Percentiles rank a stretch among this genome's conserved stretches.
These are phyloP conservation scores for Eumaeus atala DNA, from an alignment of 1,140 invertebrate species.

Conservation along the genomic window DNA sequence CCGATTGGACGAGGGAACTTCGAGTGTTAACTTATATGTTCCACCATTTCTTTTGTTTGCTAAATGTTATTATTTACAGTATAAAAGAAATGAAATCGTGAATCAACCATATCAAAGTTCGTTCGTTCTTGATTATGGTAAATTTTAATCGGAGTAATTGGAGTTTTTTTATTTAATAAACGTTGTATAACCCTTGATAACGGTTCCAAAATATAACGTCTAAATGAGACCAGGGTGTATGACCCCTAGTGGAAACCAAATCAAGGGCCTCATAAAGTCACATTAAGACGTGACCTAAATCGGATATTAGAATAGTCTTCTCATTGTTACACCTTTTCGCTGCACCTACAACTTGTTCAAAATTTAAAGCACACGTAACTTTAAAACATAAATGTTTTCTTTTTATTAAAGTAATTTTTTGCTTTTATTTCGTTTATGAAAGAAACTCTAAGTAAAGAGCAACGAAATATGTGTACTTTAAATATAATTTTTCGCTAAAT, in stretches of 20 bases:
- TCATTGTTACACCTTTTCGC: conserved; percentile 44
- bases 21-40: conserved; percentile 31
- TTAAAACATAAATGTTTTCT: too few species aligned
- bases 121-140: conserved; percentile 14
- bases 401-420: too few species aligned
- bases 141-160: conserved; percentile 8
- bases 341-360: too few species aligned
- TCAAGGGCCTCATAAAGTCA: conserved; percentile 64
- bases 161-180: conserved; percentile 12
- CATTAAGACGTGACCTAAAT: conserved; percentile 53
- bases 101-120: conserved; percentile 12
- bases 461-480: neutral
- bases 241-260: conserved; percentile 71
- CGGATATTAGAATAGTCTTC: conserved; percentile 12
- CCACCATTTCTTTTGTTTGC: conserved; percentile 8
- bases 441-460: too few species aligned
- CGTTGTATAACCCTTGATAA: conserved; percentile 49
- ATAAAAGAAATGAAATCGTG: conserved; percentile 6
- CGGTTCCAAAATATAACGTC: conserved; percentile 49
- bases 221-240: conserved; percentile 54
- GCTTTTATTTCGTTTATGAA: too few species aligned
- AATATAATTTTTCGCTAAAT: neutral
- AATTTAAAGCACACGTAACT: conserved; percentile 3
- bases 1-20: conserved; percentile 42
- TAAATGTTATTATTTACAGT: conserved; percentile 9